Percentiles rank a stretch among this genome's conserved stretches.
These are phyloP conservation scores for Sturmia bella DNA, from an alignment of 2,888 invertebrate genomes.

Conservation along the genomic window DNA sequence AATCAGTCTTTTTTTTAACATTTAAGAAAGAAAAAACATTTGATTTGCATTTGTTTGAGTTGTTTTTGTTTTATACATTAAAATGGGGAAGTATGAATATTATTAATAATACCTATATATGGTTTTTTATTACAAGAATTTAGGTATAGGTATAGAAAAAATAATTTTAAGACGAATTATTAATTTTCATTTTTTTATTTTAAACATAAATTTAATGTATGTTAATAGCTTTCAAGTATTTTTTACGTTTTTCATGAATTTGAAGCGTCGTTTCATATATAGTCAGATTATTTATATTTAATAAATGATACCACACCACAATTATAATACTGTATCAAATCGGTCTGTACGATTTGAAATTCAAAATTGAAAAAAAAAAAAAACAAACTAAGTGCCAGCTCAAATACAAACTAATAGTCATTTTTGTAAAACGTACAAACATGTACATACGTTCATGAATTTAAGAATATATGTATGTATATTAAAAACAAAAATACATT, in stretches of 20 bases:
- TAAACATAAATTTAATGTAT: neutral
- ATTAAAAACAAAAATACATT: too few relatives aligned
- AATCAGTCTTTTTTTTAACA: conserved; percentile 80
- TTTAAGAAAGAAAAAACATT: conserved; percentile 46
- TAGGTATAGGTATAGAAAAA: conserved; percentile 7
- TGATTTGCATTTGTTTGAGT: conserved; percentile 30
- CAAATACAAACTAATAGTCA: too few relatives aligned
- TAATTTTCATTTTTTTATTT: neutral
- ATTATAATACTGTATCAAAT: conserved; percentile 27
- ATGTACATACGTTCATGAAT: too few relatives aligned
- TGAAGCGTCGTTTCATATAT: conserved; percentile 55
- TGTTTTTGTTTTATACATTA: neutral
- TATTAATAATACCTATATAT: neutral
- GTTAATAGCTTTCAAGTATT: conserved; percentile 7
- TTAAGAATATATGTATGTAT: neutral
- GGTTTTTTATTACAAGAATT: conserved; percentile 25
- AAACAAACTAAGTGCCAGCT: conserved; percentile 3
- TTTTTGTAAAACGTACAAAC: neutral
- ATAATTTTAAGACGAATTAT: conserved; percentile 15
- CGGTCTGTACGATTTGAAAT: too few relatives aligned
- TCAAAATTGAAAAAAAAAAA: neutral
- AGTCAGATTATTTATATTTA: conserved; percentile 38
- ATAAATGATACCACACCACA: neutral
- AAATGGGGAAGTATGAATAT: conserved; percentile 3
- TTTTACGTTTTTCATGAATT: conserved; percentile 32